Evolutionary conservation across 2,113 vertebrate genomes (phyloP), one percentile per base, ranked within the genome.

Genomic region (Anoura caudifer): DNA sequence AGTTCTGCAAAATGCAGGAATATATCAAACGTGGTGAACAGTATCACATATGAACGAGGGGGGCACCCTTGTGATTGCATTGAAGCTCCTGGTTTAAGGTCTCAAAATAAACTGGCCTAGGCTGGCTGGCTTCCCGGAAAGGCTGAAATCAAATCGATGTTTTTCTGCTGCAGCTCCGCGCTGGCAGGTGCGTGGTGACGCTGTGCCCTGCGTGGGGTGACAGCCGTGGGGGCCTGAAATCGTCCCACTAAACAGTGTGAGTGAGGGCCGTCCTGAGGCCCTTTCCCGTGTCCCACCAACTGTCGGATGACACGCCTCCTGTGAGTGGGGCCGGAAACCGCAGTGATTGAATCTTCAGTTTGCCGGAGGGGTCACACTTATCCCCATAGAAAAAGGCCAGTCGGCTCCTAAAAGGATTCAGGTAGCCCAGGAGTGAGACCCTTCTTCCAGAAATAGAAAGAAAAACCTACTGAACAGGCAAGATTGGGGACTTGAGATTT

Each of bases 321-420:
- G 17, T 10, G 36, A 79, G n/a, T 61, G 50, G 81, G 26, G 83
- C 33, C 86, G 87, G 24, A 94, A 93, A 90, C 56, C 67, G 79
- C 14, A 94, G 56, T 38, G 54, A 96, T 94, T 90, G 94, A 80
- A 93, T 59, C 47, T 41, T 36, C 43, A 83, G 89, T 41, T 63
- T 50, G 36, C 36, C 19, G 6, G 41, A 73, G 7, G 41, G 45
- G 65, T 50, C 38, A 26, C 0, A 50, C 31, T 0, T 84, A n/a
- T 33, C 47, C 50, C 50, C 28, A 61, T 2, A 91, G 59, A 67
- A 59, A 91, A 91, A 72, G 41, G 24, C n/a, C 28, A 56, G 20
- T 65, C 22, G 24, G 4, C 22, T 80, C n/a, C 72, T 70, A 15
- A 75, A 91, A 82, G 59, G 59, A 85, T 0, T 0, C 28, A 56